Evolutionary conservation across 2,797 vertebrate genomes (phyloP), one percentile per base, ranked within the genome.

Genomic region (Cyclura pinguis): DNA sequence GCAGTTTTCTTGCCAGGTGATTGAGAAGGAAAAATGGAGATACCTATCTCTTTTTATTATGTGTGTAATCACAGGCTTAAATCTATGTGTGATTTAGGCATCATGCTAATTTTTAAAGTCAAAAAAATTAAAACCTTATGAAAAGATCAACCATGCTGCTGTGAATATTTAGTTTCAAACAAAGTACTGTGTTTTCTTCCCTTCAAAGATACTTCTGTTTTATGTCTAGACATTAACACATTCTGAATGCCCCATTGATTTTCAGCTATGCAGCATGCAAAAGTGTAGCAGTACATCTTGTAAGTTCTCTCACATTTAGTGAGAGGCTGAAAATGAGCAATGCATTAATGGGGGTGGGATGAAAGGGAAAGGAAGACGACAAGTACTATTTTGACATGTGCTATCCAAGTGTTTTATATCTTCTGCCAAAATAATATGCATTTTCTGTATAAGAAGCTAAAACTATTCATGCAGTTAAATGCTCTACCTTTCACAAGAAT

Each of bases 311-410:
- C 84, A 73, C 42, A n/a, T 27, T 16, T 42, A 59, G 18, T 22
- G 18, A 73, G 35, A 85, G 22, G 50, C 52, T 84, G 59, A 59
- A 80, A 80, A 38, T 80, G 38, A 73, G 20, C 38, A 85, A 57
- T 80, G 35, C 64, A 80, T 90, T 80, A 57, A 86, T 5, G 42
- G 73, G 72, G 29, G 57, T 29, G 29, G n/a, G 80, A 86, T 81
- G 35, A 80, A 73, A 35, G 67, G 18, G 2, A 86, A 81, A 22
- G 10, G 29, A 52, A 47, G 12, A 38, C 87, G 85, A 64, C 85
- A 83, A 76, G 69, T 8, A 38, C 42, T 82, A 35, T 76, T 82
- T 90, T 90, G 85, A 90, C 80, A 76, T 32, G 57, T 64, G 52
- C 24, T 90, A 64, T 83, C 57, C 42, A 82, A 52, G 42, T 74